These are phyloP conservation scores for Aplochiton taeniatus DNA, from an alignment of 2,797 vertebrate species.

Conservation along the genomic window DNA sequence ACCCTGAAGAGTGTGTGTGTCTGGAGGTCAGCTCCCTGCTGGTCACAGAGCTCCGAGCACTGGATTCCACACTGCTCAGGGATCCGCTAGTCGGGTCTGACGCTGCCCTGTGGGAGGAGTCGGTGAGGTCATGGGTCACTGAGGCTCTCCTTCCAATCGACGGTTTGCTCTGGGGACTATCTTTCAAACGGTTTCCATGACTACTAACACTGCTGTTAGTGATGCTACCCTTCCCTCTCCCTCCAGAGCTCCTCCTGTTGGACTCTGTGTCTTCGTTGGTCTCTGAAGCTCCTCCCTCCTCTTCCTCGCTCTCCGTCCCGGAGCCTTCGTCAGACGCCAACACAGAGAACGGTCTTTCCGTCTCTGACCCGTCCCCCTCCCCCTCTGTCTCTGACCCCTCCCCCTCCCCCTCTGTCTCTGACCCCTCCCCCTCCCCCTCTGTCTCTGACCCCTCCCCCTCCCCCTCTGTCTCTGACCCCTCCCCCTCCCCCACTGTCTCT, in stretches of 20 bases:
- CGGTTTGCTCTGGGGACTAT: constrained; percentile 2
- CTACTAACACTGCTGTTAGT: background rate
- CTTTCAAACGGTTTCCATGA: too few species aligned
- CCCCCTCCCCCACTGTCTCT: constrained; percentile 41
- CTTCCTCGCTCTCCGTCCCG: constrained; percentile 21
- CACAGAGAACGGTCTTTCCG: constrained; percentile 36
- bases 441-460: too few species aligned
- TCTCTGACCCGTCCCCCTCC: constrained; percentile 29
- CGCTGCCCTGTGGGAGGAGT: background rate
- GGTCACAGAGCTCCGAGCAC: constrained; percentile 20
- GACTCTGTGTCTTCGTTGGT: constrained; percentile 47
- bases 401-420: constrained; percentile 57
- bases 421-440: constrained; percentile 65
- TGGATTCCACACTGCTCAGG: background rate
- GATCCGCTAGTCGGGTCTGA: background rate
- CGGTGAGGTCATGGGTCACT: constrained; percentile 9
- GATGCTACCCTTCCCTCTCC: constrained; percentile 10
- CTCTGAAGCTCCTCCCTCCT: constrained; percentile 31
- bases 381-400: constrained; percentile 40
- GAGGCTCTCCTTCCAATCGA: constrained; percentile 10
- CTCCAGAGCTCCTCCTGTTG: constrained; percentile 18
- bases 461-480: constrained; percentile 42
- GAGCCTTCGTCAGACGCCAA: too few species aligned
- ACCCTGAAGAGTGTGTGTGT: constrained; percentile 60
- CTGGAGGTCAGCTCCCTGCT: constrained; percentile 49